Percentiles rank a stretch among this genome's conserved stretches.
These are phyloP conservation scores for Zaprionus nigranus DNA, from an alignment of 1,140 invertebrate species.

Conservation along the genomic window DNA sequence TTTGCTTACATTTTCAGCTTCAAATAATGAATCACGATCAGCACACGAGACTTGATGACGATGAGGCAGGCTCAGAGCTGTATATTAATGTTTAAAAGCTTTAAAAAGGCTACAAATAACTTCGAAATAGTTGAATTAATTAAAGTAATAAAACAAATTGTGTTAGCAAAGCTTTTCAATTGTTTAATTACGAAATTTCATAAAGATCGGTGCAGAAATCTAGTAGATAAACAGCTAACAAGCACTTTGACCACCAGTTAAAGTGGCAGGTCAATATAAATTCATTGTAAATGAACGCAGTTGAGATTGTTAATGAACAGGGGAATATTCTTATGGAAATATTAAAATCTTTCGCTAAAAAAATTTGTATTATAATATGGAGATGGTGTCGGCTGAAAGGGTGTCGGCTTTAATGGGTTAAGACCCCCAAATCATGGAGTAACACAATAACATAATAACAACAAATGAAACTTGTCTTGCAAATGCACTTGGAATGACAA, in stretches of 20 bases:
- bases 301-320: too few species aligned
- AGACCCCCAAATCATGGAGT: neutral
- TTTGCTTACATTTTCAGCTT: constrained; percentile 2
- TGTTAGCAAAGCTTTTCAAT: neutral
- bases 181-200: neutral
- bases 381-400: neutral
- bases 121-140: neutral
- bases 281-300: too few species aligned
- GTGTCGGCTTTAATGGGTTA: constrained; percentile 21
- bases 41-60: neutral
- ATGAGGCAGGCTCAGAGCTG: neutral
- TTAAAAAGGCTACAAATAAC: too few species aligned
- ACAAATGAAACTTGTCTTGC: constrained; percentile 11
- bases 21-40: neutral
- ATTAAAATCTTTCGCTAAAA: too few species aligned
- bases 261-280: neutral
- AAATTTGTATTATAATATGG: too few species aligned
- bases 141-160: neutral
- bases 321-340: too few species aligned
- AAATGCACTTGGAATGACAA: constrained; percentile 36
- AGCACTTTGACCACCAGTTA: neutral
- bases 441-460: neutral
- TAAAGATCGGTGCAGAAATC: neutral
- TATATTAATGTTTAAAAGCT: too few species aligned
- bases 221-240: neutral